Evolutionary conservation across 2,888 invertebrate genomes (phyloP), one percentile per base, ranked within the genome.

Genomic region (Tholera decimalis): DNA sequence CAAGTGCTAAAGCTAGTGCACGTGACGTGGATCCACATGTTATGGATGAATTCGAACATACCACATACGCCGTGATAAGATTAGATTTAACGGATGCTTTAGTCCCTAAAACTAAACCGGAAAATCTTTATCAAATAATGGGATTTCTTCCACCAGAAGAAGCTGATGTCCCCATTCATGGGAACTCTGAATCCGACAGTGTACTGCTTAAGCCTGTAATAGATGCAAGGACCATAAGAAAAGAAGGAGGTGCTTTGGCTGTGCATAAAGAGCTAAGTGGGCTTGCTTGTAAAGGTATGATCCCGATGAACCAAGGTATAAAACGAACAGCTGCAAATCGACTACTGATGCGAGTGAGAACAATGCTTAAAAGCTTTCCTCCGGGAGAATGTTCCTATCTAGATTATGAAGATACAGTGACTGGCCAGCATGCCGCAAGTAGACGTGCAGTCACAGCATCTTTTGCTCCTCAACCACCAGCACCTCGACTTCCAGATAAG

Each of bases 271-370:
- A 95, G 83, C 75, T 95, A 46, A 89, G 91, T 73, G 77, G 76
- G 11, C 84, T 95, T 58, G 86, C 93, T 49, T 91, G 91, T 69
- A 88, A 85, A 73, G 91, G 91, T 18, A 75, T 84, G 33, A 83
- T 92, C 9, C 88, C 90, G 41, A 93, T 93, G 91, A 92, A 90
- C 68, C 93, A 94, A 84, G 89, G 92, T 55, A 93, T 93, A 41
- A 95, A 93, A 75, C 88, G 92, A 54, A 93, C 93, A 20, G 94
- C 94, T 28, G 94, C 94, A 26, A 94, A 93, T 83, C 89, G 89
- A 41, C 83, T 95, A n/a, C 72, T 94, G 41, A 88, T 86, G 80
- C 87, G 91, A 51, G 86, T 94, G 3, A 88, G 93, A 78, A 82
- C 90, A 39, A 90, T 94, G 90, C 79, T 95, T 0, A 93, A 91